Base-by-base conservation (phyloP, 2,797 vertebrate species). In the Hybognathus amarus region DNA sequence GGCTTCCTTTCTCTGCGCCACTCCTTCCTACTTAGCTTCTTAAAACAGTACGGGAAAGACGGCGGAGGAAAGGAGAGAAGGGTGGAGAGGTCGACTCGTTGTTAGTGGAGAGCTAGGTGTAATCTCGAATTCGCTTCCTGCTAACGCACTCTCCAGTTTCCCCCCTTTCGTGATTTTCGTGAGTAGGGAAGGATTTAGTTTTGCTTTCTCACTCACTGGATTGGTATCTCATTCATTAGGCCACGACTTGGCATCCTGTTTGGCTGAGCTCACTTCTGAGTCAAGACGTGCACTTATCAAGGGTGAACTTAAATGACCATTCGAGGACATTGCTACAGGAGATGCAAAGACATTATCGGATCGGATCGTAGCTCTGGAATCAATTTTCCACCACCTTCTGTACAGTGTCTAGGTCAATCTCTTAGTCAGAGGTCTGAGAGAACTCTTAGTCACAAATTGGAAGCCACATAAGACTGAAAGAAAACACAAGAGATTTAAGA, bases 1-100 rank as follows among this genome's bases (percentile, higher is more conserved):
- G 85, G 77, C 86, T 91, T 91, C 90, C 91, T 90, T 38, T 89
- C 69, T 74, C 77, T 71, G 70, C 47, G 33, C 83, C 88, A 79
- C 88, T 86, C 87, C 88, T 87, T 80, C 80, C 81, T 11, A 64
- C 79, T 84, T 81, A 86, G 54, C 56, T 9, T 79, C 77, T 42
- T 70, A 74, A 84, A 79, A 66, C 66, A 67, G 77, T n/a, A 66
- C 56, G 11, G 50, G 42, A 47, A 78, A 69, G 71, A 56, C 52
- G 82, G 71, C 20, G 40, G 74, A 50, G 73, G 50, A 61, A 2
- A 63, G 84, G 71, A 84, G n/a, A 80, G 78, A 75, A 76, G 59
- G 78, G 73, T 15, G 61, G 56, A 71, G 10, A 80, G 77, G 82
- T 76, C 45, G 30, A 73, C 66, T 77, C 56, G 61, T 69, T 66